These are phyloP conservation scores for Melanotaenia boesemani DNA, from an alignment of 2,797 vertebrate species.

Conservation along the genomic window DNA sequence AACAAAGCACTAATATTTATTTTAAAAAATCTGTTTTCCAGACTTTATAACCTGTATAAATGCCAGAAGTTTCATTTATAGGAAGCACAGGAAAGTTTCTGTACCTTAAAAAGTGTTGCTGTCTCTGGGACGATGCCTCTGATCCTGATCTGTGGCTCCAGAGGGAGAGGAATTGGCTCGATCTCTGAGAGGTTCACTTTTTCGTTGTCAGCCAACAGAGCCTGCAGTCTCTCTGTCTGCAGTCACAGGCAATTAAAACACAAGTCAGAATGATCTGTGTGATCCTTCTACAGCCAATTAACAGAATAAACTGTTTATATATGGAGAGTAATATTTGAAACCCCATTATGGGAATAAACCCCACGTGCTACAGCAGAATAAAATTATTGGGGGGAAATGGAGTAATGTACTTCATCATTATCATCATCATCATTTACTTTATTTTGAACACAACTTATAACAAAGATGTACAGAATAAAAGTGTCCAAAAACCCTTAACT, in stretches of 20 bases:
- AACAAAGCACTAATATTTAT: too few relatives aligned
- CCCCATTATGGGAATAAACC: neutral
- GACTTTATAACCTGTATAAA: neutral
- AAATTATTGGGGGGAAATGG: neutral
- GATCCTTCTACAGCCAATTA: neutral
- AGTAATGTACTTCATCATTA: too few relatives aligned
- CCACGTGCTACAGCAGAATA: neutral
- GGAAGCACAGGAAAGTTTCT: neutral
- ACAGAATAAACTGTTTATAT: neutral
- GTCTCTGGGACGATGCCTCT: slow-evolving; percentile 96
- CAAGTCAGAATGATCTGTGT: slow-evolving; percentile 12
- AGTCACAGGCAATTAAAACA: slow-evolving; percentile 8
- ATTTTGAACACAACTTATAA: too few relatives aligned
- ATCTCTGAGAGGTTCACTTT: slow-evolving; percentile 97
- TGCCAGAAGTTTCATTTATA: neutral
- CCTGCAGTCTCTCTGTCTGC: slow-evolving; percentile 95
- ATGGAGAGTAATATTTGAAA: neutral
- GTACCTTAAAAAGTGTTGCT: slow-evolving; percentile 96
- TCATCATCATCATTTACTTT: too few relatives aligned
- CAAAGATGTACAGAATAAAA: too few relatives aligned
- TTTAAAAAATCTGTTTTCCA: neutral
- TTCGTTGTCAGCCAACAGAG: slow-evolving; percentile 94
- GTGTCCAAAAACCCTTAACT: too few relatives aligned
- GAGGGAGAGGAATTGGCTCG: slow-evolving; percentile 94
- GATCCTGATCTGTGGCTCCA: slow-evolving; percentile 96